These are phyloP conservation scores for Montipora efflorescens DNA, from an alignment of 64 coral and sea anemone genomes.

Conservation along the genomic window DNA sequence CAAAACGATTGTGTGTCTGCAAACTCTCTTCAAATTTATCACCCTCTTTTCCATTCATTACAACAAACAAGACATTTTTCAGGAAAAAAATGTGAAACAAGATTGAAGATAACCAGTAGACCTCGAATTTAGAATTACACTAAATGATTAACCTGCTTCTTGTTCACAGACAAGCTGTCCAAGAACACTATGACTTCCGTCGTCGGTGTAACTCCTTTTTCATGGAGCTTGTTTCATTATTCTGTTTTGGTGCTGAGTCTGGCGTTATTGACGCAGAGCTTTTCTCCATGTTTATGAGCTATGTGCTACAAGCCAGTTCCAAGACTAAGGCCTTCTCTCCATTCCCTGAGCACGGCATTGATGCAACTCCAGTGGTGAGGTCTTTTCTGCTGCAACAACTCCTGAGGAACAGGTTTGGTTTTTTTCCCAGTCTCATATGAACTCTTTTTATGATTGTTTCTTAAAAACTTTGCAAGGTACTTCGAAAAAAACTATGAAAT, in stretches of 20 bases:
- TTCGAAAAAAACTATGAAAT: too few relatives aligned
- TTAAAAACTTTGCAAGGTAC: too few relatives aligned
- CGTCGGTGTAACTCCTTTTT: conserved; percentile 83
- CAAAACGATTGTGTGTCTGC: too few relatives aligned
- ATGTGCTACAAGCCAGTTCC: conserved; percentile 48
- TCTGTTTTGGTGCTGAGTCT: conserved; percentile 69
- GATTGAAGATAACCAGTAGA: too few relatives aligned
- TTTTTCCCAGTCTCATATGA: not conserved
- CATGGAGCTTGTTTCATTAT: conserved; percentile 86
- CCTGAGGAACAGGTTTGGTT: not conserved
- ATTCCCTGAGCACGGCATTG: conserved; percentile 80
- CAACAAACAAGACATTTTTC: too few relatives aligned
- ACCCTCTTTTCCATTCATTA: too few relatives aligned
- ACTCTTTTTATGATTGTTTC: not conserved
- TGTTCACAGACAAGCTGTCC: conserved; percentile 47
- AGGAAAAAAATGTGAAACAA: too few relatives aligned
- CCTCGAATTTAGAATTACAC: too few relatives aligned
- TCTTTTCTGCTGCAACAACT: conserved; percentile 88
- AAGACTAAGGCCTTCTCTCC: conserved; percentile 80
- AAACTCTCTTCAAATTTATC: too few relatives aligned
- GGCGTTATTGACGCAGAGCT: conserved; percentile 43
- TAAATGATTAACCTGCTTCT: too few relatives aligned
- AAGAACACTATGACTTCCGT: conserved; percentile 51
- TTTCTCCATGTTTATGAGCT: conserved; percentile 73
- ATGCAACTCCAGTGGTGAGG: conserved; percentile 80